phyloP scores from a whole-genome alignment of 1,140 invertebrate species.

The Wasmannia auropunctata region DNA sequence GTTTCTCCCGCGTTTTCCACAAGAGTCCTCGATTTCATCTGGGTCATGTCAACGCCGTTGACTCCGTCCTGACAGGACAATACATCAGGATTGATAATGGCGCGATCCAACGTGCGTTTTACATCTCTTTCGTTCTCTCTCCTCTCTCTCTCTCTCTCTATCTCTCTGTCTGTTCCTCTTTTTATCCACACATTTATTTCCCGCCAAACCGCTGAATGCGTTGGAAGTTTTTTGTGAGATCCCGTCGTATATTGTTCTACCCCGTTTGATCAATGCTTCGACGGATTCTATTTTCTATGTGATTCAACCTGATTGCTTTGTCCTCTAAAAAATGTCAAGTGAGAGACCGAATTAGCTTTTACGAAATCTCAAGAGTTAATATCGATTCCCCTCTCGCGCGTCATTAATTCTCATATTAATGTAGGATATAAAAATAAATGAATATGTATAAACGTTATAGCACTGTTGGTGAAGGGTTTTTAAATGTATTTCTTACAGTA shows the following conservation, averaged over 20 bases:
- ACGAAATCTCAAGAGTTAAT: constrained; percentile 1
- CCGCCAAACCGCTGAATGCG: constrained; percentile 57
- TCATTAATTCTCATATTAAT: not conserved
- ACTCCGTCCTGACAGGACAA: constrained; percentile 71
- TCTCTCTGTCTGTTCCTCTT: constrained; percentile 12
- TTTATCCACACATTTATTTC: constrained; percentile 60
- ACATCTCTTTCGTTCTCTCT: constrained; percentile 56
- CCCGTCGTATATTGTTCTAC: constrained; percentile 51
- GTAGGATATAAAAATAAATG: not conserved
- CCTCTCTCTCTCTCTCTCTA: not conserved
- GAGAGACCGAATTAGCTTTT: not conserved
- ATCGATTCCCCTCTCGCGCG: not conserved
- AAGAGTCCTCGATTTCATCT: constrained; percentile 75
- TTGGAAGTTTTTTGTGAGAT: constrained; percentile 52
- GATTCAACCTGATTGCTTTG: constrained; percentile 45
- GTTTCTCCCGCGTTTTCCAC: constrained; percentile 60
- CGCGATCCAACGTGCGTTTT: constrained; percentile 61
- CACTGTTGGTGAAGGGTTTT: not conserved
- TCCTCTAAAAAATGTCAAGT: constrained; percentile 51
- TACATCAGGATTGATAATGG: constrained; percentile 73
- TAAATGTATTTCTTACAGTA: not conserved
- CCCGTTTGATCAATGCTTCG: constrained; percentile 51
- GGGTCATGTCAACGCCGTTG: constrained; percentile 75
- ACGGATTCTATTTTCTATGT: constrained; percentile 50
- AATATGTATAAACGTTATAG: not conserved